These are phyloP conservation scores for Thripadectes ignobilis DNA, from an alignment of 2,797 vertebrate species.

Conservation along the genomic window DNA sequence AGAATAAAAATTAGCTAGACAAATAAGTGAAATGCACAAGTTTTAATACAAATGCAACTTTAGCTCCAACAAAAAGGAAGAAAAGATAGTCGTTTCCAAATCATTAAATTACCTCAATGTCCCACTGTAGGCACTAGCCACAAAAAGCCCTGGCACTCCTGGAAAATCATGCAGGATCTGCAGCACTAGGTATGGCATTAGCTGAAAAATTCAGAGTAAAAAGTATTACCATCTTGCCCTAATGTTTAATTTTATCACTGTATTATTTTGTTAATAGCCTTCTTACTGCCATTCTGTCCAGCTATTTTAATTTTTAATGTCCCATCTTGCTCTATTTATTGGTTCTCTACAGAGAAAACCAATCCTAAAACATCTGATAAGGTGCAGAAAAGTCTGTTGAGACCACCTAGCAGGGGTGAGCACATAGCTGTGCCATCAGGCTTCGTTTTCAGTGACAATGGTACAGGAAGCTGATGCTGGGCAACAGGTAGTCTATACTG, in stretches of 20 bases:
- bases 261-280: neutral
- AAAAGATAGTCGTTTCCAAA: neutral
- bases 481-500: neutral
- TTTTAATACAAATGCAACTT: neutral
- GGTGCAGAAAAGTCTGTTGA: neutral
- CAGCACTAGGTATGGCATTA: constrained; percentile 93
- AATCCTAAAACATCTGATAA: neutral
- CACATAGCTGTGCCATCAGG: accelerated
- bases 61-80: neutral
- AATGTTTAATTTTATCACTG: neutral
- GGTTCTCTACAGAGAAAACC: neutral
- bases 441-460: neutral
- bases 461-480: neutral
- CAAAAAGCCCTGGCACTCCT: constrained; percentile 90
- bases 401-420: neutral
- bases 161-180: constrained; percentile 87
- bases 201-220: constrained; percentile 74
- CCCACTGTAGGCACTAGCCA: constrained; percentile 86
- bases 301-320: neutral
- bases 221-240: neutral
- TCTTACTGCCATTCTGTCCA: neutral
- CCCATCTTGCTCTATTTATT: neutral
- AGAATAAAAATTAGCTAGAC: neutral
- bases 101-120: constrained; percentile 85
- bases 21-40: neutral